Conservation (phyloP, 2,113 vertebrate genomes). For the Cebus imitator region DNA sequence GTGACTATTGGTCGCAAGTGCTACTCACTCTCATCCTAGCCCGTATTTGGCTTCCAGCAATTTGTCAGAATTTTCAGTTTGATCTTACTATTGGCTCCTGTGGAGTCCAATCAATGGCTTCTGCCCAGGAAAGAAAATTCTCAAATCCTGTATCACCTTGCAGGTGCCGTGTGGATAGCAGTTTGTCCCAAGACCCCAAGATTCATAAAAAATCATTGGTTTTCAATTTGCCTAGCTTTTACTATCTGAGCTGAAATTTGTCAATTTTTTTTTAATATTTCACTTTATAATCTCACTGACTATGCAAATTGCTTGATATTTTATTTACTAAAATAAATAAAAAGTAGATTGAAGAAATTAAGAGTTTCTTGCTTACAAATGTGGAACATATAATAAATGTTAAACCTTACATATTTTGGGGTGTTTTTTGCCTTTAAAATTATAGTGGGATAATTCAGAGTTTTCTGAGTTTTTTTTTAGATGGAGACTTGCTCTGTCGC, state of each 20-base stretch:
- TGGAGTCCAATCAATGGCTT: background rate
- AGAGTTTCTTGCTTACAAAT: background rate
- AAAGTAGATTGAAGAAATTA: background rate
- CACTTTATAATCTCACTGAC: background rate
- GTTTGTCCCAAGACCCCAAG: background rate
- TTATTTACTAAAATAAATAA: background rate
- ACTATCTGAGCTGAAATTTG: background rate
- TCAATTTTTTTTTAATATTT: background rate
- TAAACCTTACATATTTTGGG: background rate
- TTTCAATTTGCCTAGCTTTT: background rate
- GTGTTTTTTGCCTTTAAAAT: background rate
- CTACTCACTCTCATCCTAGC: background rate
- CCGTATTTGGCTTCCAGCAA: too few relatives aligned
- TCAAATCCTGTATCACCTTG: background rate
- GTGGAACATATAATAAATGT: background rate
- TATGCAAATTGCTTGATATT: background rate
- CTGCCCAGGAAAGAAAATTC: background rate
- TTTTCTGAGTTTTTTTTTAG: too few relatives aligned
- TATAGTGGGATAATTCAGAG: background rate
- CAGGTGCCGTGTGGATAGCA: background rate
- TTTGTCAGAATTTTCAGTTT: background rate
- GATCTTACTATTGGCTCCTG: background rate
- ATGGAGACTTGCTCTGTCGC: too few relatives aligned
- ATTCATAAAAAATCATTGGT: background rate
- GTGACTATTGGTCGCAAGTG: background rate